Evolutionary conservation across 2,888 invertebrate genomes (phyloP).

Genomic region (Crossocerus cetratus): DNA sequence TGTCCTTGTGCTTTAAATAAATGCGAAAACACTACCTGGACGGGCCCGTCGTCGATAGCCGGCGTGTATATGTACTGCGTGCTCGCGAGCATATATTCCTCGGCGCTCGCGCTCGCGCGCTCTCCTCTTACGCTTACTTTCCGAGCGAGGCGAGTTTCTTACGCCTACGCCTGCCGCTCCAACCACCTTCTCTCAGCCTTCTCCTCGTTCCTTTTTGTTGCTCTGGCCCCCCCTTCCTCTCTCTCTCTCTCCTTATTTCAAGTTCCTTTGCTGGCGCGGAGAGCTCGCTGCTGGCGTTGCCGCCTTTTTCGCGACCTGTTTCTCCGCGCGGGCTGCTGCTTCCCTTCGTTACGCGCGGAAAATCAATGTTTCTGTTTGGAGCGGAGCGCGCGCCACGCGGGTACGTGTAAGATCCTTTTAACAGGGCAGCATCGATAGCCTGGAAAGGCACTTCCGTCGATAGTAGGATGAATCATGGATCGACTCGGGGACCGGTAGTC

Average conservation of each 20-base stretch:
- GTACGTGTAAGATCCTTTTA: too few species aligned
- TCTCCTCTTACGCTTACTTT: constrained; percentile 46
- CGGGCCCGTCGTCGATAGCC: constrained; percentile 47
- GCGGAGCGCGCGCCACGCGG: constrained; percentile 25
- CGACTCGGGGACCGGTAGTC: constrained; percentile 4
- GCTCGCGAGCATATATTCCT: too few species aligned
- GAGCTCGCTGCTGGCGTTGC: constrained; percentile 10
- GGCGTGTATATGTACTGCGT: constrained; percentile 14
- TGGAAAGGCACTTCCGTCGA: constrained; percentile 36
- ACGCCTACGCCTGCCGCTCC: constrained; percentile 51
- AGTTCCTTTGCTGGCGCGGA: background rate
- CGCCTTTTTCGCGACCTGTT: background rate
- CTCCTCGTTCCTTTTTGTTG: background rate
- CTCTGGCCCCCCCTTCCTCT: constrained; percentile 12
- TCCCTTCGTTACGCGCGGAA: constrained; percentile 21
- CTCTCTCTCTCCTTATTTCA: constrained; percentile 19
- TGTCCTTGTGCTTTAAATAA: constrained; percentile 76
- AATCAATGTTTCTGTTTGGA: constrained; percentile 35
- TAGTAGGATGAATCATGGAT: constrained; percentile 33
- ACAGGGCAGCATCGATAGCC: constrained; percentile 15
- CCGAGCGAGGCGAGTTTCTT: constrained; percentile 51
- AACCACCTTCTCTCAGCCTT: constrained; percentile 23
- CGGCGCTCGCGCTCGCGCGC: constrained; percentile 33
- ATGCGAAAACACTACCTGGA: constrained; percentile 67
- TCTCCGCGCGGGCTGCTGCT: background rate